These are phyloP conservation scores for Drosophila busckii DNA, from an alignment of 1,140 invertebrate species.

Conservation along the genomic window DNA sequence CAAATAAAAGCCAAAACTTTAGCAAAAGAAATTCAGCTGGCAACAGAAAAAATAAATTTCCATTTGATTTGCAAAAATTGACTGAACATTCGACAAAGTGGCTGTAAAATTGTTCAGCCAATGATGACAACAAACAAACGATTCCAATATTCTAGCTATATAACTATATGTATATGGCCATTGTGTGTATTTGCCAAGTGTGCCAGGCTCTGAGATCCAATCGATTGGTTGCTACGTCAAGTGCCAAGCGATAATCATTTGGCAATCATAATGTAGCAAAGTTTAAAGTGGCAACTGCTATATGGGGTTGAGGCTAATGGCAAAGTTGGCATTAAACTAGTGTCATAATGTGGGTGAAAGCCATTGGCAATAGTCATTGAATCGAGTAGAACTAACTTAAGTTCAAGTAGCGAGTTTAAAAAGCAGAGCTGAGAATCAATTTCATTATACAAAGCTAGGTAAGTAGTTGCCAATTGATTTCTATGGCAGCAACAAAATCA, in stretches of 20 bases:
- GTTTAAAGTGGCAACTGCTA: no score
- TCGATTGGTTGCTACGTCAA: slow-evolving; percentile 9
- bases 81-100: slow-evolving; percentile 72
- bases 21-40: slow-evolving; percentile 43
- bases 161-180: neutral
- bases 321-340: no score
- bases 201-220: slow-evolving; percentile 17
- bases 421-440: no score
- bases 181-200: slow-evolving; percentile 18
- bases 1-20: slow-evolving; percentile 67
- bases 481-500: no score
- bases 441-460: no score
- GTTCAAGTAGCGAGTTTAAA: no score
- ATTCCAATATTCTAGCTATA: slow-evolving; percentile 6
- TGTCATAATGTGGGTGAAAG: no score
- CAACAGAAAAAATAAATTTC: slow-evolving; percentile 15
- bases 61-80: slow-evolving; percentile 75
- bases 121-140: no score
- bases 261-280: slow-evolving; percentile 28
- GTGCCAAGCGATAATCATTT: slow-evolving; percentile 31
- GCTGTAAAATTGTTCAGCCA: slow-evolving; percentile 70
- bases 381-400: no score
- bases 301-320: slow-evolving; percentile 5
- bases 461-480: no score
- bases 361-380: no score